A percentile compares a stretch with the other conserved stretches of the same genome.
These are phyloP conservation scores for Collichthys lucidus DNA, from an alignment of 2,113 vertebrate species.

Conservation along the genomic window DNA sequence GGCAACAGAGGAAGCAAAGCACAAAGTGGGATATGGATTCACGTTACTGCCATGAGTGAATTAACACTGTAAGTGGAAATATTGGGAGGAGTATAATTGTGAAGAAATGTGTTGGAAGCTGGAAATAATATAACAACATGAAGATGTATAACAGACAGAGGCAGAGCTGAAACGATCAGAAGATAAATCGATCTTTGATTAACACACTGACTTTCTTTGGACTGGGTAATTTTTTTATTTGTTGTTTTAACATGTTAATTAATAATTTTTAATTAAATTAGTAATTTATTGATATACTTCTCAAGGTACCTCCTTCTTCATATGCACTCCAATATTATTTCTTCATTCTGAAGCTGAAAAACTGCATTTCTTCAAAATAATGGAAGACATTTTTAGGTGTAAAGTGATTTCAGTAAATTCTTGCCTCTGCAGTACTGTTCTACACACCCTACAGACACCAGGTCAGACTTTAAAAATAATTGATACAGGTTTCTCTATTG, in stretches of 20 bases:
- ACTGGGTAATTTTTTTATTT: no score
- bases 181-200: no score
- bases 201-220: not conserved
- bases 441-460: not conserved
- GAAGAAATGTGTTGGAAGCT: slow-evolving; percentile 1
- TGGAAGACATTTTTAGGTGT: not conserved
- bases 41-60: slow-evolving; percentile 24
- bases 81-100: not conserved
- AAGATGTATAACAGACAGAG: not conserved
- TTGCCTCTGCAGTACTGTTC: not conserved
- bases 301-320: not conserved
- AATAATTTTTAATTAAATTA: not conserved
- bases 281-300: not conserved
- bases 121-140: not conserved
- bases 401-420: not conserved
- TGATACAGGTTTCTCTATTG: slow-evolving; percentile 5
- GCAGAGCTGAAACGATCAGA: not conserved
- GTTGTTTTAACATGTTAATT: no score
- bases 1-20: slow-evolving; percentile 33
- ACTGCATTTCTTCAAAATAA: not conserved
- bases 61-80: not conserved
- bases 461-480: slow-evolving; percentile 29
- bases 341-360: not conserved
- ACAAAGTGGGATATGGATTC: slow-evolving; percentile 42
- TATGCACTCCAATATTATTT: not conserved